phyloP scores from a whole-genome alignment of 2,797 vertebrate genomes.

The Rhinophrynus dorsalis region DNA sequence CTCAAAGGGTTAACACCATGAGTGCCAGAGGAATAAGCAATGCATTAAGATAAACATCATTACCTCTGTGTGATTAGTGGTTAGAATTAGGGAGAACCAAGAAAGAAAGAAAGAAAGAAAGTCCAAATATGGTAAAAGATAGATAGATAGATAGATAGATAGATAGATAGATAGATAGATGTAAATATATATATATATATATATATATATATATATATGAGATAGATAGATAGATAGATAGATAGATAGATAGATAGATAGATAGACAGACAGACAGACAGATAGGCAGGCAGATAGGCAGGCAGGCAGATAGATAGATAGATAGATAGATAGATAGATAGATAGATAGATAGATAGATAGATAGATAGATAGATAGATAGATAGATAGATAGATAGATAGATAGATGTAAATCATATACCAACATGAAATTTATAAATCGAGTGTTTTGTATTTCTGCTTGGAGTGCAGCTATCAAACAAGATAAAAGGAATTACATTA shows the following conservation, averaged over 20 bases:
- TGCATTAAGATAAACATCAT: no score
- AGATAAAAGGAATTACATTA: conserved; percentile 30
- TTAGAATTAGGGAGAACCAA: neutral
- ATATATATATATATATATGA: no score
- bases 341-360: neutral
- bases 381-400: neutral
- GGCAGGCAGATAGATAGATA: neutral
- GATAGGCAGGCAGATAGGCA: neutral
- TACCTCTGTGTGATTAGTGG: no score
- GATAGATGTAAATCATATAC: neutral
- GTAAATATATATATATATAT: no score
- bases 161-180: no score
- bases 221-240: no score
- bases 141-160: no score
- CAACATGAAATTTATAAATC: neutral
- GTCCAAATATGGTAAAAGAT: no score
- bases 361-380: neutral
- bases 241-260: no score
- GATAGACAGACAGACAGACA: neutral
- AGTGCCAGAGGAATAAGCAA: no score
- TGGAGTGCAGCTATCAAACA: conserved; percentile 5
- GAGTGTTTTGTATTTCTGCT: neutral
- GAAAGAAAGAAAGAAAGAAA: neutral
- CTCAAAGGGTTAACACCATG: no score
- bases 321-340: neutral